A percentile compares a stretch with the other conserved stretches of the same genome.
Evolutionary conservation across 2,797 vertebrate species (phyloP).

Genomic region (Halcyon smyrnensis): DNA sequence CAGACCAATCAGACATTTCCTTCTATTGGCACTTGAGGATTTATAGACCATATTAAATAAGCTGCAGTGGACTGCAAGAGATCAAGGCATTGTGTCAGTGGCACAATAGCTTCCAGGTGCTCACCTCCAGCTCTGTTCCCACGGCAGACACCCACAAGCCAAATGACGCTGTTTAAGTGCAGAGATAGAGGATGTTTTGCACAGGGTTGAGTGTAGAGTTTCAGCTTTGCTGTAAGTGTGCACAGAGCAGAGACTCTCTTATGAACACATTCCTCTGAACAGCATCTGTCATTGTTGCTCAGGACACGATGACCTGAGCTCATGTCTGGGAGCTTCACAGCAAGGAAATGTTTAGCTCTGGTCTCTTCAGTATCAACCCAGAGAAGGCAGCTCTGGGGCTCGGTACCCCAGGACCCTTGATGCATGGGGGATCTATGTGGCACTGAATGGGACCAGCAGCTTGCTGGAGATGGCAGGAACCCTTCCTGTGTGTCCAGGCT

Average conservation of each 20-base stretch:
- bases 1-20: background rate
- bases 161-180: background rate
- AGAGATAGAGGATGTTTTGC: background rate
- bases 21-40: background rate
- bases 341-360: background rate
- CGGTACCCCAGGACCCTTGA: background rate
- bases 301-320: accelerated
- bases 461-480: background rate
- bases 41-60: background rate
- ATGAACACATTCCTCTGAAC: accelerated
- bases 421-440: accelerated
- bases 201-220: background rate
- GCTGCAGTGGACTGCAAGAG: background rate
- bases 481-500: background rate
- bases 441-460: background rate
- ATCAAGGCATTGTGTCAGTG: background rate
- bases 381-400: background rate
- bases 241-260: background rate
- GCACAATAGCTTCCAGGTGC: background rate
- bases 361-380: accelerated
- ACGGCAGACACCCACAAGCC: accelerated
- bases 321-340: background rate
- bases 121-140: accelerated
- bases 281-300: background rate
- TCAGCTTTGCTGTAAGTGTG: background rate